These are phyloP conservation scores for Callyntrura guangdongensis DNA, from an alignment of 2,888 invertebrate species.

Conservation along the genomic window DNA sequence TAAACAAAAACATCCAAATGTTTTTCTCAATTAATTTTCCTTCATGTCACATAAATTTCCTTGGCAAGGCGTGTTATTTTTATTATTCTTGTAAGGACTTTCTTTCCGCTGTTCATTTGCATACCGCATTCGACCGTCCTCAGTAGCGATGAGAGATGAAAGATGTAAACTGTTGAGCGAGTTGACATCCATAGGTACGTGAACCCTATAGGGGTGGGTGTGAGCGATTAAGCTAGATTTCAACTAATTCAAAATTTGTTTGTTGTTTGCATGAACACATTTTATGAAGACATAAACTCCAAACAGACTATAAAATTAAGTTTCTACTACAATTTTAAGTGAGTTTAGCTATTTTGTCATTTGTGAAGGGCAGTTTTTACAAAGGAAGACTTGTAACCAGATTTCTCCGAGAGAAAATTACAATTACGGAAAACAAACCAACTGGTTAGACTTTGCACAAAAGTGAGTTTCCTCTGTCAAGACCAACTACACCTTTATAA, in stretches of 20 bases:
- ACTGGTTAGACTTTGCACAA: conserved; percentile 18
- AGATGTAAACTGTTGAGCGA: neutral
- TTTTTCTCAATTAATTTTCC: conserved; percentile 30
- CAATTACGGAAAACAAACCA: conserved; percentile 37
- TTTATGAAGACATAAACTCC: neutral
- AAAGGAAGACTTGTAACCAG: conserved; percentile 36
- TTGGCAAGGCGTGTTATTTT: neutral
- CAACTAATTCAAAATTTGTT: neutral
- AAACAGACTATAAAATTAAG: neutral
- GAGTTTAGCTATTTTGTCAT: neutral
- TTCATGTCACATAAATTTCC: neutral
- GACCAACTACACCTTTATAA: conserved; percentile 30
- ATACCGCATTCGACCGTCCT: neutral
- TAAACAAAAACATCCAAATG: conserved; percentile 23
- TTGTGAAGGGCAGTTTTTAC: neutral
- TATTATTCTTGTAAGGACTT: neutral
- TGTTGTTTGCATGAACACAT: conserved; percentile 10
- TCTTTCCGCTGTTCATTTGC: neutral
- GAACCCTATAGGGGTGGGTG: too few relatives aligned
- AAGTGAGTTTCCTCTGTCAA: conserved; percentile 38
- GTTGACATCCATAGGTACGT: neutral
- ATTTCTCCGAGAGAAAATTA: conserved; percentile 50
- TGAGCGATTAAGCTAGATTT: neutral
- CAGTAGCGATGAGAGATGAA: neutral
- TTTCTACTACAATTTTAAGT: conserved; percentile 26